phyloP scores from a whole-genome alignment of 2,888 invertebrate genomes.

The Tenthredo amoena region DNA sequence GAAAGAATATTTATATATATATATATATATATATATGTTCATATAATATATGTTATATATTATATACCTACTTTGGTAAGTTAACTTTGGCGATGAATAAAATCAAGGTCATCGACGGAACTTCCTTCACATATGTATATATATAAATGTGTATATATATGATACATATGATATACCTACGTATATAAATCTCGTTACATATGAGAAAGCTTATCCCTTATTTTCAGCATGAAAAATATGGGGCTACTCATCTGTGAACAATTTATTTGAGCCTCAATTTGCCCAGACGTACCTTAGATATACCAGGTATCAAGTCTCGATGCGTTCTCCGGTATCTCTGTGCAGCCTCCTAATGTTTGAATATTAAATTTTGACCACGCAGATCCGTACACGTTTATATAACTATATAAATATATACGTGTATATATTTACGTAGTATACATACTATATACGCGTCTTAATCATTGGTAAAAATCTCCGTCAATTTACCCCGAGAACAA shows the following conservation, averaged over 20 bases:
- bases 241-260: conserved; percentile 20
- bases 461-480: not conserved
- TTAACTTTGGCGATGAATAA: conserved; percentile 29
- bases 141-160: not conserved
- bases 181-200: conserved; percentile 8
- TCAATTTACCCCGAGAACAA: not conserved
- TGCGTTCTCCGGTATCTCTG: not conserved
- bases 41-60: not conserved
- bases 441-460: not conserved
- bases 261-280: conserved; percentile 48
- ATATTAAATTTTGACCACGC: conserved; percentile 4
- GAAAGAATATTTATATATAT: not conserved
- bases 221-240: conserved; percentile 22
- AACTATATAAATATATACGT: not conserved
- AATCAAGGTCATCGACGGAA: conserved; percentile 19
- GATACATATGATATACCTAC: not conserved
- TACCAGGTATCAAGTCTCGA: not conserved
- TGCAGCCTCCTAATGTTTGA: not conserved
- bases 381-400: not conserved
- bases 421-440: too few species aligned
- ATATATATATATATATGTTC: not conserved
- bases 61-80: not conserved
- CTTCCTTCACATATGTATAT: not conserved
- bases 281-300: not conserved
- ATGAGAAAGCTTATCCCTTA: conserved; percentile 23